Conservation (phyloP, 2,888 invertebrate genomes). For the Ennomos fuscantarius region DNA sequence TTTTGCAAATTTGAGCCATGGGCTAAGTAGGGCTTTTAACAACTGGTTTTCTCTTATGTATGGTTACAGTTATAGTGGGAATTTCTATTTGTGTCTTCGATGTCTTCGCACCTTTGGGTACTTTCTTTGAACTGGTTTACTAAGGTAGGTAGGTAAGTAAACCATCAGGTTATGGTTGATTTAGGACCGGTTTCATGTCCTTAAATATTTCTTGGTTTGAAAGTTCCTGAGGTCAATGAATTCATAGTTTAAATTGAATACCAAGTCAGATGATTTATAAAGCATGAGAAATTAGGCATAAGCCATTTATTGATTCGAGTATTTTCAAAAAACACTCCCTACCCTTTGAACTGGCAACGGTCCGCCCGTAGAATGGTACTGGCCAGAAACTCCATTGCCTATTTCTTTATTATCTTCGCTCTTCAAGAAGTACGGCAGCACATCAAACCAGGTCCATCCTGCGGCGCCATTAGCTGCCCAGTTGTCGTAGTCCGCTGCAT, state of each 20-base stretch:
- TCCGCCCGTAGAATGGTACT: constrained; percentile 86
- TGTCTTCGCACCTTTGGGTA: not conserved
- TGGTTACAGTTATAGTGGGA: too few species aligned
- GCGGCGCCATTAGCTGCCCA: constrained; percentile 90
- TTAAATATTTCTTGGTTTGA: not conserved
- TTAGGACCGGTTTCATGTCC: constrained; percentile 2
- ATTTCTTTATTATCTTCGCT: constrained; percentile 89
- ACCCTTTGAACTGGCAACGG: constrained; percentile 85
- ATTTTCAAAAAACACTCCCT: constrained; percentile 7
- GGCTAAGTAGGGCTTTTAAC: too few species aligned
- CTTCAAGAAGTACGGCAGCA: constrained; percentile 89
- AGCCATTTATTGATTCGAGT: too few species aligned
- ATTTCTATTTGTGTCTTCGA: too few species aligned
- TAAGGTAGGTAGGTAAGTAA: not conserved
- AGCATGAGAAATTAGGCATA: too few species aligned
- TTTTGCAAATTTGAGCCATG: too few species aligned
- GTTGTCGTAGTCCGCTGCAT: constrained; percentile 89
- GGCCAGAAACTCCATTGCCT: constrained; percentile 82
- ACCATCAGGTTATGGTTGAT: not conserved
- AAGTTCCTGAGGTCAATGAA: not conserved
- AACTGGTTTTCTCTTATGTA: too few species aligned
- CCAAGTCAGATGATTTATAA: not conserved
- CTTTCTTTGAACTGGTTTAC: constrained; percentile 9
- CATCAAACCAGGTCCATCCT: constrained; percentile 92
- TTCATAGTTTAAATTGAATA: not conserved